These are phyloP conservation scores for Triops longicaudatus DNA, from an alignment of 1,140 invertebrate species.

Conservation along the genomic window DNA sequence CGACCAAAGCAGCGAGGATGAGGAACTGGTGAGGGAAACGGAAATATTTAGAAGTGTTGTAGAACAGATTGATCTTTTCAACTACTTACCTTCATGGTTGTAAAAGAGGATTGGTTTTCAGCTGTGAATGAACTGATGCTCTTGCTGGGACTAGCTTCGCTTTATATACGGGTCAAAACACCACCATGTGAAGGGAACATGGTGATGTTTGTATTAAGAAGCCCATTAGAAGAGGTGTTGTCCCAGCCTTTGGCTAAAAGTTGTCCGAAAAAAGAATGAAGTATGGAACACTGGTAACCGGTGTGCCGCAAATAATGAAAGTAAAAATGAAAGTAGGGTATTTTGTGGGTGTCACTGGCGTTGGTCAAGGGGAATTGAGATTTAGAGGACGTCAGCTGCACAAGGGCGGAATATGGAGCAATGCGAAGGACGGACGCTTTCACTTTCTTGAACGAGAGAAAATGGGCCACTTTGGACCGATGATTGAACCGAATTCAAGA, in stretches of 20 bases:
- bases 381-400: neutral
- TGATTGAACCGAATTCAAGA: too few relatives aligned
- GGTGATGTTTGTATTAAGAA: neutral
- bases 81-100: neutral
- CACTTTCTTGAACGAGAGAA: neutral
- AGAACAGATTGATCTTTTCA: neutral
- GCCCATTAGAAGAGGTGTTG: neutral
- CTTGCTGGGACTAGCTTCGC: neutral
- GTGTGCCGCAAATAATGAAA: too few relatives aligned
- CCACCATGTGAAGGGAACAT: too few relatives aligned
- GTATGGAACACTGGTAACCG: too few relatives aligned
- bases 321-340: neutral
- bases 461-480: neutral
- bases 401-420: neutral
- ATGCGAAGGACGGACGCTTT: neutral
- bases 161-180: neutral
- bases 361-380: neutral
- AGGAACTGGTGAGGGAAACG: neutral
- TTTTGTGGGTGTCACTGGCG: neutral
- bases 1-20: conserved; percentile 22
- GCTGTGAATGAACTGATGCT: neutral
- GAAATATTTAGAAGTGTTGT: neutral
- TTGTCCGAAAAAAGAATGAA: too few relatives aligned
- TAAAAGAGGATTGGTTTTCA: neutral
- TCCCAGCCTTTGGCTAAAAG: too few relatives aligned